Evolutionary conservation across 2,888 invertebrate species (phyloP).

Genomic region (Poecilobothrus nobilitatus): DNA sequence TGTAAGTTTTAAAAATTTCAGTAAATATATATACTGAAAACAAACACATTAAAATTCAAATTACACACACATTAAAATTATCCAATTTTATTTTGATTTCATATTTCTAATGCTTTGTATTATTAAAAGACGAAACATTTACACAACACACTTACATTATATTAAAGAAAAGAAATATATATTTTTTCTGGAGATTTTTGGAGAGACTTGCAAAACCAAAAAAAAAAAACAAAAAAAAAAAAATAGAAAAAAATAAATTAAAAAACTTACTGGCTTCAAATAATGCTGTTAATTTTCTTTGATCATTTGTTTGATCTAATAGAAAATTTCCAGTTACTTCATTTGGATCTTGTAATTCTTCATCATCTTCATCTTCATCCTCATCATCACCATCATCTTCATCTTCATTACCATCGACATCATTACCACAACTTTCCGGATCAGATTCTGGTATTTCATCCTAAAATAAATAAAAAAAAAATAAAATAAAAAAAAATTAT

Average conservation of each 20-base stretch:
- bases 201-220: no score
- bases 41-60: no score
- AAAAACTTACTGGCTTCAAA: constrained; percentile 63
- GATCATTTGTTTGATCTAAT: constrained; percentile 46
- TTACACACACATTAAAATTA: no score
- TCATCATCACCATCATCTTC: constrained; percentile 43
- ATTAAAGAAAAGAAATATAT: no score
- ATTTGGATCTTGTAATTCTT: constrained; percentile 36
- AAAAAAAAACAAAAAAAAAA: no score
- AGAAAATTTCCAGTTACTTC: constrained; percentile 39
- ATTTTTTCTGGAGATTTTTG: no score
- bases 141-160: no score
- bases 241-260: neutral
- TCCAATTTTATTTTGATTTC: no score
- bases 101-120: no score
- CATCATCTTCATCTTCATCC: constrained; percentile 43
- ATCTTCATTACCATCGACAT: constrained; percentile 42
- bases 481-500: constrained; percentile 9
- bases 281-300: constrained; percentile 71
- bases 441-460: constrained; percentile 44
- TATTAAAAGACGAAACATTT: no score
- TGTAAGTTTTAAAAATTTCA: no score
- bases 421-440: constrained; percentile 42
- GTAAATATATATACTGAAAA: no score
- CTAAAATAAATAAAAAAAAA: constrained; percentile 27